Evolutionary conservation across 2,797 vertebrate genomes (phyloP).

Genomic region (Brachyrhaphis roseni): DNA sequence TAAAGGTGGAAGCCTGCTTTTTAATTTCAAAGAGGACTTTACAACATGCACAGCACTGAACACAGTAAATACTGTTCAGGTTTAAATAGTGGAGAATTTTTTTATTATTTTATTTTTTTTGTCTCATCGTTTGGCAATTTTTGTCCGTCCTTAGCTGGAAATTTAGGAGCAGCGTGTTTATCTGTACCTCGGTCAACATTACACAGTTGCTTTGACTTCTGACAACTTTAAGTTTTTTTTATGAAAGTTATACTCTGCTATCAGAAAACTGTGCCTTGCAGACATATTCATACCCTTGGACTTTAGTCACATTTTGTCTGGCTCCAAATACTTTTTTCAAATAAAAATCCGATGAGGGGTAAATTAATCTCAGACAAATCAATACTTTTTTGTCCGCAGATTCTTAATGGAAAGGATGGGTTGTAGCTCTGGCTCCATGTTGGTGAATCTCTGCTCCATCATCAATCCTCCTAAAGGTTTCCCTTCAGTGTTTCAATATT

Average conservation of each 20-base stretch:
- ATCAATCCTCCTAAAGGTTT: background rate
- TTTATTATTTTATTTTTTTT: background rate
- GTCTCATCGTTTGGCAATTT: background rate
- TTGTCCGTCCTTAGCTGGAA: background rate
- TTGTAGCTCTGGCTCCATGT: background rate
- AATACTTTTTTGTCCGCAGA: background rate
- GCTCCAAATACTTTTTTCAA: background rate
- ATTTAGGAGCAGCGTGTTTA: background rate
- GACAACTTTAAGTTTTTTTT: background rate
- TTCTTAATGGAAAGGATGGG: background rate
- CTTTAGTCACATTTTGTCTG: background rate
- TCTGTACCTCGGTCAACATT: background rate
- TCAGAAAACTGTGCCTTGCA: background rate
- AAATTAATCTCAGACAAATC: background rate
- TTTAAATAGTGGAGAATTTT: background rate
- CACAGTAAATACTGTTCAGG: background rate
- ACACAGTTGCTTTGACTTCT: background rate
- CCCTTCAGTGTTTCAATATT: background rate
- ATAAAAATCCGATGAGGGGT: background rate
- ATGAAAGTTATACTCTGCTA: no score
- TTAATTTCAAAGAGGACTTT: background rate
- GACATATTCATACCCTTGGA: background rate
- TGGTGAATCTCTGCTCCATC: background rate
- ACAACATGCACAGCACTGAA: background rate
- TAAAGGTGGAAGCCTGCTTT: background rate